Conservation (phyloP, 2,888 invertebrate species). For the Campoplex nolae region DNA sequence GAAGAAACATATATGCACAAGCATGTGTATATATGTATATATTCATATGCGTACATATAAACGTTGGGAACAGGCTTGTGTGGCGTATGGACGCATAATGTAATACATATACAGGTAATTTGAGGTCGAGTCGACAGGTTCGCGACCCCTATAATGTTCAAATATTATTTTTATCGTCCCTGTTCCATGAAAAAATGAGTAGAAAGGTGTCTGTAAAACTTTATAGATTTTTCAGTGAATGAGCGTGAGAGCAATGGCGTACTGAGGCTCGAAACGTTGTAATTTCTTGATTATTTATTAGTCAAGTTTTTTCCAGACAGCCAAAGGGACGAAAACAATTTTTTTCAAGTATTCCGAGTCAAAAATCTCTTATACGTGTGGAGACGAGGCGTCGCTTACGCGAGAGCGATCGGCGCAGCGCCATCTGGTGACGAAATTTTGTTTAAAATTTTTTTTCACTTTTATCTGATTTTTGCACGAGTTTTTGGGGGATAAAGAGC, state of each 20-base stretch:
- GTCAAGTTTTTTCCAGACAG: background rate
- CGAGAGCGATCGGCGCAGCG: background rate
- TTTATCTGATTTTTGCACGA: no score
- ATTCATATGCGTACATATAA: conserved; percentile 8
- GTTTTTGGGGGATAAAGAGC: background rate
- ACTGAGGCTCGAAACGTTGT: background rate
- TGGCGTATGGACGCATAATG: background rate
- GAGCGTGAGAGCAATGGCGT: background rate
- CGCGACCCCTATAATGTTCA: background rate
- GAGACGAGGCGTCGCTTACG: background rate
- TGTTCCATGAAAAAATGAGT: background rate
- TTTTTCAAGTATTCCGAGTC: background rate
- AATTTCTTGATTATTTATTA: background rate
- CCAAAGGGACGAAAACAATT: background rate
- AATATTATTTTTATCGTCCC: background rate
- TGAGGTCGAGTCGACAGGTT: background rate
- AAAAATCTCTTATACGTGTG: background rate
- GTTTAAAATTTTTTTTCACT: background rate
- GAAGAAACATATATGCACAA: conserved; percentile 20
- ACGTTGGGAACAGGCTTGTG: conserved; percentile 33
- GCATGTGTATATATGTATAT: background rate
- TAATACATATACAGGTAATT: conserved; percentile 24
- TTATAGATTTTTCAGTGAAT: background rate
- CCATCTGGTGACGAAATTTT: background rate
- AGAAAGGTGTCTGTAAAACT: background rate